Conservation (phyloP, 2,888 invertebrate species). For the Conomelus anceps region DNA sequence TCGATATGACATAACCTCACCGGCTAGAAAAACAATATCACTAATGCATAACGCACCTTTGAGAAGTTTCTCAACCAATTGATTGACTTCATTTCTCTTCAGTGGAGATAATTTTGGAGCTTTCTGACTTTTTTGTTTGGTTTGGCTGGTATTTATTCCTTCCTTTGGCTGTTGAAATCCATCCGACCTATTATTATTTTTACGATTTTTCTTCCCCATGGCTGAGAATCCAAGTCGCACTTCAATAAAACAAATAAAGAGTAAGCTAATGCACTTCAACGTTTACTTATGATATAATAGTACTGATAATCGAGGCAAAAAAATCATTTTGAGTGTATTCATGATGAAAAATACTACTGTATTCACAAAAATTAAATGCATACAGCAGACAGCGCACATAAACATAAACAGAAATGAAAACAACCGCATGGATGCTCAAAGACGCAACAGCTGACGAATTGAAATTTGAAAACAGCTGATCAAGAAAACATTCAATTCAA, state of each 20-base stretch:
- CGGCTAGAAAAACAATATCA: background rate
- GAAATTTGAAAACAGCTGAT: background rate
- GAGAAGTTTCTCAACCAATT: slow-evolving; percentile 53
- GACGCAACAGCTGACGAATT: background rate
- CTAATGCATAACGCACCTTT: slow-evolving; percentile 32
- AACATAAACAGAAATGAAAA: background rate
- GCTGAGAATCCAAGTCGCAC: background rate
- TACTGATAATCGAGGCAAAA: background rate
- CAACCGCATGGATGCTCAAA: background rate
- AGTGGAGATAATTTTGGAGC: slow-evolving; percentile 43
- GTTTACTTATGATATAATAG: too few species aligned
- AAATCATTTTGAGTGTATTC: background rate
- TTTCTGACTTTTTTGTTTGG: slow-evolving; percentile 29
- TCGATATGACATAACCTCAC: background rate
- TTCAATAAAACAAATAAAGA: background rate
- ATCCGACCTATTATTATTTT: slow-evolving; percentile 5
- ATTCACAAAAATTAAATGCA: background rate
- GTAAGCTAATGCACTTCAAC: too few species aligned
- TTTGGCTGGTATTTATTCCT: background rate
- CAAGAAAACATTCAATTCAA: background rate
- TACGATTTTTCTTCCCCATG: slow-evolving; percentile 25
- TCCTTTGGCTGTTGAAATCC: slow-evolving; percentile 14
- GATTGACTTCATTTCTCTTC: slow-evolving; percentile 51
- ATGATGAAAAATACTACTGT: background rate
- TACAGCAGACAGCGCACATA: background rate